Evolutionary conservation across 2,113 vertebrate genomes (phyloP).

Genomic region (Microtus richardsoni): DNA sequence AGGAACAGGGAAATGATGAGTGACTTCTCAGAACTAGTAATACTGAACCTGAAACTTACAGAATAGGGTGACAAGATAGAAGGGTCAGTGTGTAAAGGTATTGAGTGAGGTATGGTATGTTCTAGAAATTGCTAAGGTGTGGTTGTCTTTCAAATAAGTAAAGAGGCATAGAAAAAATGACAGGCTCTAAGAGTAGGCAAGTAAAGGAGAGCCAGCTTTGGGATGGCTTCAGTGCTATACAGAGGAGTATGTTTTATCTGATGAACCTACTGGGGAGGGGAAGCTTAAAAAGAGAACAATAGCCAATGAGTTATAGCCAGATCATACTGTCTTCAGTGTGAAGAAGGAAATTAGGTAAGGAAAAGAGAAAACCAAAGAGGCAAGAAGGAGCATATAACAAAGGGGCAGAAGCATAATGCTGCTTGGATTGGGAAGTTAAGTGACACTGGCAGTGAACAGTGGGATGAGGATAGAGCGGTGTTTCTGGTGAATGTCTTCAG

Average conservation of each 20-base stretch:
- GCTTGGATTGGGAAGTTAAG: background rate
- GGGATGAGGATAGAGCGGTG: background rate
- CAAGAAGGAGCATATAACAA: background rate
- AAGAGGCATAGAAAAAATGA: background rate
- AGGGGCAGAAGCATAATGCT: background rate
- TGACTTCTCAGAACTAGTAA: background rate
- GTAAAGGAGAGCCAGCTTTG: background rate
- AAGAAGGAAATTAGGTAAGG: background rate
- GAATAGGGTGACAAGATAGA: background rate
- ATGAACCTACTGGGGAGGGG: background rate
- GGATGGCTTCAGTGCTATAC: background rate
- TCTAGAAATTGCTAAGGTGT: conserved; percentile 22
- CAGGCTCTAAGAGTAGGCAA: background rate
- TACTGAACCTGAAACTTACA: background rate
- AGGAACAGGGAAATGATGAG: background rate
- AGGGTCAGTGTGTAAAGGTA: background rate
- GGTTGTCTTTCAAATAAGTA: background rate
- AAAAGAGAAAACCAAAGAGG: background rate
- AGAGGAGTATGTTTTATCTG: background rate
- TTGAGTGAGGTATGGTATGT: background rate
- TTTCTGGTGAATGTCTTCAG: background rate
- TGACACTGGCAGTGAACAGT: too few species aligned
- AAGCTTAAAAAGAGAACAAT: background rate
- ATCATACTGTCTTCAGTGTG: background rate
- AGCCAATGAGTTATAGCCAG: background rate